phyloP scores from a whole-genome alignment of 53 echinoderm and acorn worm species.

The Temnopleurus reevesii region DNA sequence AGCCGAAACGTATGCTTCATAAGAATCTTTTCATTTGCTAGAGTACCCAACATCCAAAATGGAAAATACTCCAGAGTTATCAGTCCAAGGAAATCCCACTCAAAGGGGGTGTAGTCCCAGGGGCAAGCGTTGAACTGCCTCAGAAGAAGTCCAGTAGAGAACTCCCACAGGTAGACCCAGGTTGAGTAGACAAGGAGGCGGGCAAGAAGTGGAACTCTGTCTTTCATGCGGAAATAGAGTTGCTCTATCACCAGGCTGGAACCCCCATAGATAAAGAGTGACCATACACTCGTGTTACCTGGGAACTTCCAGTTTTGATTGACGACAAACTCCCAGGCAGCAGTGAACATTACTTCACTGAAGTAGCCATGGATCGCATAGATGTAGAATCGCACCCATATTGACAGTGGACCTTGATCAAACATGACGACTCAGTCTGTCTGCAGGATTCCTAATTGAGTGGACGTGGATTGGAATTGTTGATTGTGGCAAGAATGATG shows the following conservation, averaged over 20 bases:
- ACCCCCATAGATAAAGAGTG: constrained; percentile 88
- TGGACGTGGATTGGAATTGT: not conserved
- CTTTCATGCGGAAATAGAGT: constrained; percentile 77
- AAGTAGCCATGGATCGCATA: constrained; percentile 99
- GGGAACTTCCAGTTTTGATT: constrained; percentile 95
- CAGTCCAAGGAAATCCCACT: constrained; percentile 92
- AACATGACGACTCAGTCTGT: not conserved
- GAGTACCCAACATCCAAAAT: constrained; percentile 83
- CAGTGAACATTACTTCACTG: constrained; percentile 98
- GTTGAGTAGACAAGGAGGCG: constrained; percentile 79
- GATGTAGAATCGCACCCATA: constrained; percentile 93
- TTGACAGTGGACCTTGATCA: constrained; percentile 70
- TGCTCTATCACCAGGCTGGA: constrained; percentile 85
- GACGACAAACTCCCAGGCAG: constrained; percentile 98
- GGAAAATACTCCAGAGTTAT: constrained; percentile 97
- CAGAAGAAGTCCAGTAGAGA: constrained; percentile 83
- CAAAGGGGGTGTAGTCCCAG: constrained; percentile 98
- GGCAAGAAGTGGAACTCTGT: constrained; percentile 46
- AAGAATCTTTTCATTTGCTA: constrained; percentile 81
- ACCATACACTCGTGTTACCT: constrained; percentile 95
- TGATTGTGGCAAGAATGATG: not conserved
- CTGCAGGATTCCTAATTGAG: not conserved
- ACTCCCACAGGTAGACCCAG: constrained; percentile 97
- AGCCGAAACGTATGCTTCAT: constrained; percentile 88
- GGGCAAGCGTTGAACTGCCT: constrained; percentile 93